phyloP scores from a whole-genome alignment of 2,113 vertebrate genomes.

The Glareola pratincola region DNA sequence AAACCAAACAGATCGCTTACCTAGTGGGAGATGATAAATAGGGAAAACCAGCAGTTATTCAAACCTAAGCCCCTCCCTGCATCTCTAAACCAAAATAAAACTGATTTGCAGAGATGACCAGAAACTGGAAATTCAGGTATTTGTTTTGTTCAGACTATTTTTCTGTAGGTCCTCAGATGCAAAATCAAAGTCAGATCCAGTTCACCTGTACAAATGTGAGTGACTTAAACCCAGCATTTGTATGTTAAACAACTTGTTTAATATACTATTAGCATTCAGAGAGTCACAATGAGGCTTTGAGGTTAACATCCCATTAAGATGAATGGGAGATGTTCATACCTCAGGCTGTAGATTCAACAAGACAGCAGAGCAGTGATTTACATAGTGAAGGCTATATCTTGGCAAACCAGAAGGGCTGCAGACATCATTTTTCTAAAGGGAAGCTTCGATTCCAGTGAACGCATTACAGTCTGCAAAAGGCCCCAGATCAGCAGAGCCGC shows the following conservation, averaged over 20 bases:
- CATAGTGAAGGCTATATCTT: not conserved
- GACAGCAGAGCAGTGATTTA: constrained; percentile 31
- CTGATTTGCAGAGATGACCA: not conserved
- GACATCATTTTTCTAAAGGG: not conserved
- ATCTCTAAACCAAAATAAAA: not conserved
- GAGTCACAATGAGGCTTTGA: constrained; percentile 20
- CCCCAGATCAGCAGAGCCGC: not conserved
- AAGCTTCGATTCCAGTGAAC: not conserved
- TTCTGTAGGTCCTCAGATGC: not conserved
- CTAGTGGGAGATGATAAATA: not conserved
- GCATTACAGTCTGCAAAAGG: not conserved
- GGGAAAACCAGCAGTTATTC: not conserved
- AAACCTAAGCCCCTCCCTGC: not conserved
- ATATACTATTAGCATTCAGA: not conserved
- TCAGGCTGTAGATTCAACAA: constrained; percentile 32
- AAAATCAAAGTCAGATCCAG: not conserved
- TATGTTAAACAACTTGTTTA: constrained; percentile 26
- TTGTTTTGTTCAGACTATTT: not conserved
- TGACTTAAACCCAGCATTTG: not conserved
- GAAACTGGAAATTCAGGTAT: not conserved
- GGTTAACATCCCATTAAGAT: constrained; percentile 23
- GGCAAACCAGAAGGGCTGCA: constrained; percentile 10
- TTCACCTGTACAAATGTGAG: not conserved
- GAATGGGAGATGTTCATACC: constrained; percentile 23
- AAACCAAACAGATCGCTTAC: not conserved